phyloP scores from a whole-genome alignment of 2,113 vertebrate species.

The Columba livia region DNA sequence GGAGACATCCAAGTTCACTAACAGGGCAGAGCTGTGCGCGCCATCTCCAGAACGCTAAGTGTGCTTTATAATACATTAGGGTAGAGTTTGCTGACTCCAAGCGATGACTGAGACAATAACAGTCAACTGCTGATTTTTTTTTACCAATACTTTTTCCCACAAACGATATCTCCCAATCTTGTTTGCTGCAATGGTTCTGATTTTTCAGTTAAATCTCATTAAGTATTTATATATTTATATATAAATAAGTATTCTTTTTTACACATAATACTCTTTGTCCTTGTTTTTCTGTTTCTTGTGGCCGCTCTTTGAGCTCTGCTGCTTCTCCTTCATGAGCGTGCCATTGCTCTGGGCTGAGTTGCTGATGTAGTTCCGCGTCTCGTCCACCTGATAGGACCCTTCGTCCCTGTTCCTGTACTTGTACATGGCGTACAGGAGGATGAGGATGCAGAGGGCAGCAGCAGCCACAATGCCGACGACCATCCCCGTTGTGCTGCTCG shows the following conservation, averaged over 20 bases:
- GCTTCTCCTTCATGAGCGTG: constrained; percentile 96
- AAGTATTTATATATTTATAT: constrained; percentile 25
- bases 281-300: constrained; percentile 99
- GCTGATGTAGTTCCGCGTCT: constrained; percentile 99
- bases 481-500: constrained; percentile 99
- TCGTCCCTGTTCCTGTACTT: constrained; percentile 99
- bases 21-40: constrained; percentile 60
- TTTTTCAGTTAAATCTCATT: constrained; percentile 62
- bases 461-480: constrained; percentile 99
- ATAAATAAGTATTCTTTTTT: constrained; percentile 74
- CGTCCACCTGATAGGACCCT: constrained; percentile 99
- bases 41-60: constrained; percentile 77
- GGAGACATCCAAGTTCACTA: constrained; percentile 82
- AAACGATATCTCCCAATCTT: constrained; percentile 80
- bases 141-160: constrained; percentile 79
- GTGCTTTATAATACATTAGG: constrained; percentile 97
- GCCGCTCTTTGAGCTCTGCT: constrained; percentile 92
- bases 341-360: constrained; percentile 99
- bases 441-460: constrained; percentile 99
- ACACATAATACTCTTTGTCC: constrained; percentile 99
- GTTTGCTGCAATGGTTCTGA: constrained; percentile 74
- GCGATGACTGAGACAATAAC: constrained; percentile 67
- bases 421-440: constrained; percentile 99
- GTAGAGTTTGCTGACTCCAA: constrained; percentile 85
- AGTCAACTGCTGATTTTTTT: constrained; percentile 73